Conservation (phyloP, 1,140 invertebrate genomes). For the Lepeophtheirus salmonis region DNA sequence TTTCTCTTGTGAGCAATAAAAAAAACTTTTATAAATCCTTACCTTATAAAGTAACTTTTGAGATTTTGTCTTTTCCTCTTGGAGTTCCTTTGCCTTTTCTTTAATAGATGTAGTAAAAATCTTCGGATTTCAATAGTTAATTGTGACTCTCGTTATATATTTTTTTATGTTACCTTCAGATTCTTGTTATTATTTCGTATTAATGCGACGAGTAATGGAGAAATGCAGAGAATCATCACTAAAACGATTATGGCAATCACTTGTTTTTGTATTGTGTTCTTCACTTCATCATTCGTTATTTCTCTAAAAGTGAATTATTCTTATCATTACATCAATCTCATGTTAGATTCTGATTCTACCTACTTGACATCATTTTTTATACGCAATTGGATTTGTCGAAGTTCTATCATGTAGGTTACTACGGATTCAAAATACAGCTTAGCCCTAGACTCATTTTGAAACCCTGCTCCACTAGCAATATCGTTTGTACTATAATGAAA, state of each 20-base stretch:
- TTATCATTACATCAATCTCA: not conserved
- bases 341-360: too few species aligned
- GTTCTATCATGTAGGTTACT: not conserved
- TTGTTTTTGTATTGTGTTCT: not conserved
- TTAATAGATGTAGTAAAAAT: not conserved
- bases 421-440: not conserved
- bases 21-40: too few species aligned
- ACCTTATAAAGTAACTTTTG: constrained; percentile 23
- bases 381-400: not conserved
- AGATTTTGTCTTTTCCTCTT: constrained; percentile 25
- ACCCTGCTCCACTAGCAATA: not conserved
- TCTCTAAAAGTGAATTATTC: not conserved
- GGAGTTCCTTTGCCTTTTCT: not conserved
- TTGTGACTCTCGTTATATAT: too few species aligned
- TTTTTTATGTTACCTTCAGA: not conserved
- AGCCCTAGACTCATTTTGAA: not conserved
- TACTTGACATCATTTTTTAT: not conserved
- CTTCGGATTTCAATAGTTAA: too few species aligned
- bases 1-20: too few species aligned
- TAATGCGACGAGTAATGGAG: not conserved
- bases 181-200: not conserved
- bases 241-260: not conserved
- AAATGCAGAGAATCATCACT: not conserved
- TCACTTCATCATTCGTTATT: constrained; percentile 1
- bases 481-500: not conserved